Conservation (phyloP, 2,113 vertebrate species). For the Podiceps cristatus region DNA sequence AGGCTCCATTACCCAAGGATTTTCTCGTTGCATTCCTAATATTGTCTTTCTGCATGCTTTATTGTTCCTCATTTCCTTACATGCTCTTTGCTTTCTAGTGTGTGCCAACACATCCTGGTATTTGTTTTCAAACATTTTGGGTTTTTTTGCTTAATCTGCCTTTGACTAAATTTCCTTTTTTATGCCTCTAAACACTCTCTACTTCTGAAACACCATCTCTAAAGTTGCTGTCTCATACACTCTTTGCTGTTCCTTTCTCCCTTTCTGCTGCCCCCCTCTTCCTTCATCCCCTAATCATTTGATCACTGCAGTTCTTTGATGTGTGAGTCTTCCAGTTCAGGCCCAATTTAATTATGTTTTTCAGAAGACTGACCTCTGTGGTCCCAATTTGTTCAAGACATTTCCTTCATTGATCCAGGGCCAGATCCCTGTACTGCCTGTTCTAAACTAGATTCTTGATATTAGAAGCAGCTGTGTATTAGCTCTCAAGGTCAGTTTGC, state of each 20-base stretch:
- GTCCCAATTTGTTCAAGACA: slow-evolving; percentile 62
- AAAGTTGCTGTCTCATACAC: not conserved
- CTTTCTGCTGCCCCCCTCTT: not conserved
- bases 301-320: slow-evolving; percentile 40
- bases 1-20: slow-evolving; percentile 78
- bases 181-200: not conserved
- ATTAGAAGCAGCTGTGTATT: not conserved
- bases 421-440: not conserved
- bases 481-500: slow-evolving; percentile 26
- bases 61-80: not conserved
- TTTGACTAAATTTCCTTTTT: not conserved
- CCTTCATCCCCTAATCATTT: slow-evolving; percentile 13
- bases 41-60: slow-evolving; percentile 22
- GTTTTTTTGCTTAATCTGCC: not conserved
- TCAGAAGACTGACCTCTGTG: slow-evolving; percentile 53
- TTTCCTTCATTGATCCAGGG: slow-evolving; percentile 61
- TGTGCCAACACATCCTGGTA: not conserved
- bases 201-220: not conserved
- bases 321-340: slow-evolving; percentile 33
- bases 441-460: slow-evolving; percentile 11
- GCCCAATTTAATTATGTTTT: slow-evolving; percentile 62
- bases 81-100: not conserved
- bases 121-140: not conserved
- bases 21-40: slow-evolving; percentile 72
- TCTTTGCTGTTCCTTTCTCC: not conserved